These are phyloP conservation scores for Australoheros scitulus DNA, from an alignment of 2,113 vertebrate genomes.

Conservation along the genomic window DNA sequence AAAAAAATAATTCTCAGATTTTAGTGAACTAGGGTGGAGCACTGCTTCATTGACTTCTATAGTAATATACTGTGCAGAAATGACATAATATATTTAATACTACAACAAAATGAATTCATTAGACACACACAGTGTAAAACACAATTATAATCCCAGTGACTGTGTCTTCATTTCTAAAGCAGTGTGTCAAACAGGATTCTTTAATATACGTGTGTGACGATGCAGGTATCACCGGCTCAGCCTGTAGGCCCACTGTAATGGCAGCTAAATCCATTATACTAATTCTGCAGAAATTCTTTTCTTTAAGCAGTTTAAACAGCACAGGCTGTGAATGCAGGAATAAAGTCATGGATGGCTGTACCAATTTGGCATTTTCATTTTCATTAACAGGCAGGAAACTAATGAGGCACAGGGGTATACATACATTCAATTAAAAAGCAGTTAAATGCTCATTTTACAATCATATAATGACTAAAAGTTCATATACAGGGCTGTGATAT, in stretches of 20 bases:
- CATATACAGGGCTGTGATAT: neutral
- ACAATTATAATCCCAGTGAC: slow-evolving; percentile 8
- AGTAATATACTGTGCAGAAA: neutral
- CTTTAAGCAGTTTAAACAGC: neutral
- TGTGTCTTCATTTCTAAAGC: slow-evolving; percentile 5
- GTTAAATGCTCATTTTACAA: neutral
- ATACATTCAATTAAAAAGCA: neutral
- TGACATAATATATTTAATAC: neutral
- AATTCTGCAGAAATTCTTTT: slow-evolving; percentile 24
- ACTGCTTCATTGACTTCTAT: neutral
- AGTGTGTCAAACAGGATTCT: slow-evolving; percentile 25
- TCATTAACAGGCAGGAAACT: neutral
- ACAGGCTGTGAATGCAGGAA: neutral
- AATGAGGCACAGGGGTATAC: neutral
- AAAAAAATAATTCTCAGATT: neutral
- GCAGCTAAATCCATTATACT: slow-evolving; percentile 34
- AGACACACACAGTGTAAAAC: slow-evolving; percentile 15
- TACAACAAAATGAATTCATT: neutral
- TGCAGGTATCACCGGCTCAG: slow-evolving; percentile 16
- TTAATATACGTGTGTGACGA: slow-evolving; percentile 4
- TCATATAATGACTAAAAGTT: neutral
- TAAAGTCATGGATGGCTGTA: neutral
- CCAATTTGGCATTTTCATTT: neutral
- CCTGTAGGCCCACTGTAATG: slow-evolving; percentile 18
- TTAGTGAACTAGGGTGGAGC: neutral